Evolutionary conservation across 2,113 vertebrate species (phyloP), one percentile per base, ranked within the genome.

Genomic region (Nothobranchius furzeri): DNA sequence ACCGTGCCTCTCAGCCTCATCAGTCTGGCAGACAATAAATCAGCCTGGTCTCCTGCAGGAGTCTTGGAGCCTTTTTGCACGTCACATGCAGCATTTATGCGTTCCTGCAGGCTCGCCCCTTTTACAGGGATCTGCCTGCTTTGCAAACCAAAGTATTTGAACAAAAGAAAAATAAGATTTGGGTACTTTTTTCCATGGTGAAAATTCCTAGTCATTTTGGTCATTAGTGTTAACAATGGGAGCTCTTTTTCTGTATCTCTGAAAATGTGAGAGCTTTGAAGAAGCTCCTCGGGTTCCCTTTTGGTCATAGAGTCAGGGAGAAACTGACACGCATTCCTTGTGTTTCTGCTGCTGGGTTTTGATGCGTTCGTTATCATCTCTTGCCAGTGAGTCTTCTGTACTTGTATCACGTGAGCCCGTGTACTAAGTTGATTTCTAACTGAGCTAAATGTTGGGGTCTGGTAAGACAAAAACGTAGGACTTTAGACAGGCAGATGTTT

Each of bases 401-500:
- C 70, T 64, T 64, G 62, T 37, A 9, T 6, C 12, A n/a, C 66
- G 63, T 58, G 14, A 35, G 30, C 12, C 43, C 13, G 12, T 66
- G 52, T 60, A 50, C 63, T 72, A 64, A 81, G 70, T 78, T 67
- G 72, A 80, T 83, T 75, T 67, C 64, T 81, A 69, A 76, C 64
- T 42, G 73, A 84, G 71, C 62, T 2, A 49, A 64, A 83, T 81
- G 76, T 59, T 43, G 57, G 49, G 66, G 61, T 51, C 72, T 68
- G 54, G 62, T 66, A 60, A 71, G 80, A 88, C 69, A 73, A 77
- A 85, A 84, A 76, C 72, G 75, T 59, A 63, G 46, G 35, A 62
- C 70, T 82, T 76, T 76, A 87, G 71, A 87, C 73, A 78, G 75
- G 76, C 86, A 87, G 86, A 85, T 87, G 86, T 86, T 89, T 70